phyloP scores from a whole-genome alignment of 2,888 invertebrate genomes.

The Catocala sponsa region DNA sequence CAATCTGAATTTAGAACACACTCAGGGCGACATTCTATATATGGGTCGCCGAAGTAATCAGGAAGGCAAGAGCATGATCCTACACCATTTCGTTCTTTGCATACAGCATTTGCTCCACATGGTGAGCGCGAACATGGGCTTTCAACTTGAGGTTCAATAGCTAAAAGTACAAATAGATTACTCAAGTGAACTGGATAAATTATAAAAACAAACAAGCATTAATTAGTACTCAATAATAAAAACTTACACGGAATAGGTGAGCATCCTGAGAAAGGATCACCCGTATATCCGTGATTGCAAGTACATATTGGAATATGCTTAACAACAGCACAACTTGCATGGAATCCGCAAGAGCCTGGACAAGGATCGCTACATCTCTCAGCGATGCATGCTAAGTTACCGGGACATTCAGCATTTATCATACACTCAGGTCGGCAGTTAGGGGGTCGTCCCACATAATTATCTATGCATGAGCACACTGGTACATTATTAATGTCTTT shows the following conservation, averaged over 20 bases:
- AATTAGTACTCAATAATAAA: background rate
- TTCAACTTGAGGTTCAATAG: constrained; percentile 83
- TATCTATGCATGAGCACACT: constrained; percentile 92
- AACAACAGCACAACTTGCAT: constrained; percentile 91
- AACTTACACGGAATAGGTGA: constrained; percentile 88
- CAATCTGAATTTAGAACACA: constrained; percentile 96
- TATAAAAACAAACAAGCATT: background rate
- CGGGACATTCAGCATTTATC: constrained; percentile 91
- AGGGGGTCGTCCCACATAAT: constrained; percentile 93
- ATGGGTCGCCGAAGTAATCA: constrained; percentile 95
- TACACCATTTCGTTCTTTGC: constrained; percentile 93
- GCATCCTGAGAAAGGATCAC: constrained; percentile 94
- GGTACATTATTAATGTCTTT: constrained; percentile 90
- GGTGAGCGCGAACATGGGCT: constrained; percentile 94
- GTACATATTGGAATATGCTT: constrained; percentile 92
- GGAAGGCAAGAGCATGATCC: constrained; percentile 94
- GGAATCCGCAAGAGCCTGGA: constrained; percentile 91
- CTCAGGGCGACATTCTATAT: constrained; percentile 95
- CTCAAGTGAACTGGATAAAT: background rate
- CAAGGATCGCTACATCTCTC: constrained; percentile 93
- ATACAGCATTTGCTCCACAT: constrained; percentile 95
- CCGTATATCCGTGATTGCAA: constrained; percentile 91
- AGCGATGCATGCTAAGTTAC: constrained; percentile 91
- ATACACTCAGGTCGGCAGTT: constrained; percentile 93
- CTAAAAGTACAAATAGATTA: constrained; percentile 66